These are phyloP conservation scores for Aphaenogaster ashmeadi DNA, from an alignment of 1,140 invertebrate species.

Conservation along the genomic window DNA sequence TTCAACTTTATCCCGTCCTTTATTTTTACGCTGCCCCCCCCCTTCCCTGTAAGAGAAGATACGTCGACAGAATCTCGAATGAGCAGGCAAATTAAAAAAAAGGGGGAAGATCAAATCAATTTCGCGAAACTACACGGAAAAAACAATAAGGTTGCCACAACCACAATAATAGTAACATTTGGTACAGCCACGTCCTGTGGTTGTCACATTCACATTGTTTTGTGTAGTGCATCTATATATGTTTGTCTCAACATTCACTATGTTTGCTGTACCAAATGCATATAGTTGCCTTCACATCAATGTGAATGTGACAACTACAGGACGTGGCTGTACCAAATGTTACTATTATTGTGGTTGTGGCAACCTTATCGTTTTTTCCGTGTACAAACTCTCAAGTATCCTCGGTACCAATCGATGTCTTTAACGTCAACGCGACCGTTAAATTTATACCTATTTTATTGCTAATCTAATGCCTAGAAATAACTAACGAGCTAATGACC, in stretches of 20 bases:
- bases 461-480: not conserved
- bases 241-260: too few relatives aligned
- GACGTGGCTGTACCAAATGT: too few relatives aligned
- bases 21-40: slow-evolving; percentile 35
- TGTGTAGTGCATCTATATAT: too few relatives aligned
- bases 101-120: not conserved
- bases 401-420: not conserved
- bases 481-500: slow-evolving; percentile 11
- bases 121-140: slow-evolving; percentile 5
- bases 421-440: not conserved
- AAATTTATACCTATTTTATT: not conserved
- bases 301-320: too few relatives aligned
- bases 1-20: slow-evolving; percentile 73
- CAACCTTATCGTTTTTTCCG: too few relatives aligned
- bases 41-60: not conserved
- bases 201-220: too few relatives aligned
- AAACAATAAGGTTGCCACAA: too few relatives aligned
- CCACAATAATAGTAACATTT: too few relatives aligned
- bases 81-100: slow-evolving; percentile 4
- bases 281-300: too few relatives aligned
- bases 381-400: not conserved
- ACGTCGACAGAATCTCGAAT: slow-evolving; percentile 18
- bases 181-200: too few relatives aligned
- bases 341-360: too few relatives aligned
- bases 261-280: too few relatives aligned